Evolutionary conservation across 2,797 vertebrate genomes (phyloP).

Genomic region (Epinephelus awoara): DNA sequence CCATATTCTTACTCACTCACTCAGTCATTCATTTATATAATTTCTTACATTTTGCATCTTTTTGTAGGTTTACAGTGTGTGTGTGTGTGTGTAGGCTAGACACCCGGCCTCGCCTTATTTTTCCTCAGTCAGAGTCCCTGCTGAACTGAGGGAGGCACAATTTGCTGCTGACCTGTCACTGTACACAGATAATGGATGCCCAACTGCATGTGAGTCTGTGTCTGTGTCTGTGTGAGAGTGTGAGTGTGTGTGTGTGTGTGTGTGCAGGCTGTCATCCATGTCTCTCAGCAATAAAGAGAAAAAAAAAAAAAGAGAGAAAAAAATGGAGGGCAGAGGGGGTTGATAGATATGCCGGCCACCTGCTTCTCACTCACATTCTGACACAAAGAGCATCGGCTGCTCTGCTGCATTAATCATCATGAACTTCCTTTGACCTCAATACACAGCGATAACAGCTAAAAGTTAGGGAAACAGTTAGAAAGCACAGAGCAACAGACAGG

Average conservation of each 20-base stretch:
- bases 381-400: conserved; percentile 72
- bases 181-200: conserved; percentile 80
- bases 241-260: conserved; percentile 22
- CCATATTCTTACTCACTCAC: not conserved
- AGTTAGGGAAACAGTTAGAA: conserved; percentile 52
- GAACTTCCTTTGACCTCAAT: conserved; percentile 76
- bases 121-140: conserved; percentile 65
- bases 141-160: conserved; percentile 77
- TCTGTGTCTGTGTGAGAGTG: conserved; percentile 27
- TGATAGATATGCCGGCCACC: conserved; percentile 75
- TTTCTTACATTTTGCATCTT: not conserved
- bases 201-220: conserved; percentile 44
- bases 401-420: conserved; percentile 69
- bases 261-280: conserved; percentile 54
- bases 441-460: conserved; percentile 51
- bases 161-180: conserved; percentile 82
- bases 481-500: conserved; percentile 24
- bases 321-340: conserved; percentile 48
- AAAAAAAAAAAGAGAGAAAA: conserved; percentile 26
- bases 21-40: not conserved
- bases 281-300: conserved; percentile 69
- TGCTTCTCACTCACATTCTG: conserved; percentile 79
- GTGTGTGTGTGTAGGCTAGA: conserved; percentile 23
- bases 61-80: conserved; percentile 33
- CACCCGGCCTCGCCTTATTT: conserved; percentile 57